phyloP scores from a whole-genome alignment of 2,888 invertebrate species.

The Gymnosoma rotundatum region DNA sequence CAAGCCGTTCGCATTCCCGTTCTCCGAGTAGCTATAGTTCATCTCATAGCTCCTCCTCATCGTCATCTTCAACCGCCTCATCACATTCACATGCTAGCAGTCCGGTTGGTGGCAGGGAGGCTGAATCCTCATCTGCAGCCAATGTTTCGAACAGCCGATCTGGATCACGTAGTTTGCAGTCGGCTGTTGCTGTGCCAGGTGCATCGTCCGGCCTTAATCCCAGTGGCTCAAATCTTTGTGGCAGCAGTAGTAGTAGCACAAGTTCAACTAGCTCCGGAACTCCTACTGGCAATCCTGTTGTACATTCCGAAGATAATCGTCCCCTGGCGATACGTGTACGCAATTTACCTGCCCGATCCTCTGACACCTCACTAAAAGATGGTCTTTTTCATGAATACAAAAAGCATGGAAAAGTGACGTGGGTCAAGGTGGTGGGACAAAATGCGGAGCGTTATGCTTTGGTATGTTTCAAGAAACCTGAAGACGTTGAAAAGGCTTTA shows the following conservation, averaged over 20 bases:
- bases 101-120: slow-evolving; percentile 80
- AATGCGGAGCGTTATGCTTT: slow-evolving; percentile 96
- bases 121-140: slow-evolving; percentile 71
- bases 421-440: slow-evolving; percentile 96
- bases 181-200: slow-evolving; percentile 81
- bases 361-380: slow-evolving; percentile 97
- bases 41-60: slow-evolving; percentile 81
- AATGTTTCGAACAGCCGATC: slow-evolving; percentile 71
- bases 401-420: slow-evolving; percentile 98
- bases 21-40: slow-evolving; percentile 83
- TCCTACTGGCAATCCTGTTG: slow-evolving; percentile 80
- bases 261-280: slow-evolving; percentile 77
- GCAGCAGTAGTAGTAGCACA: slow-evolving; percentile 75
- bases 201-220: slow-evolving; percentile 75
- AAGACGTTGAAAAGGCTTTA: slow-evolving; percentile 97
- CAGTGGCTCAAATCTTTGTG: slow-evolving; percentile 77
- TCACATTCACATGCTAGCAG: slow-evolving; percentile 82
- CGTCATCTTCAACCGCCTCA: slow-evolving; percentile 78
- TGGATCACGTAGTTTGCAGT: slow-evolving; percentile 82
- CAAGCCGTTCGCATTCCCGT: slow-evolving; percentile 84
- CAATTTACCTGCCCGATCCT: slow-evolving; percentile 93
- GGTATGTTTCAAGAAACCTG: slow-evolving; percentile 97
- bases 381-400: slow-evolving; percentile 99
- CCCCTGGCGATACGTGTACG: slow-evolving; percentile 95
- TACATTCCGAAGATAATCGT: slow-evolving; percentile 84